A percentile compares a stretch with the other conserved stretches of the same genome.
phyloP scores from a whole-genome alignment of 2,113 vertebrate genomes.

The Varanus salvator region DNA sequence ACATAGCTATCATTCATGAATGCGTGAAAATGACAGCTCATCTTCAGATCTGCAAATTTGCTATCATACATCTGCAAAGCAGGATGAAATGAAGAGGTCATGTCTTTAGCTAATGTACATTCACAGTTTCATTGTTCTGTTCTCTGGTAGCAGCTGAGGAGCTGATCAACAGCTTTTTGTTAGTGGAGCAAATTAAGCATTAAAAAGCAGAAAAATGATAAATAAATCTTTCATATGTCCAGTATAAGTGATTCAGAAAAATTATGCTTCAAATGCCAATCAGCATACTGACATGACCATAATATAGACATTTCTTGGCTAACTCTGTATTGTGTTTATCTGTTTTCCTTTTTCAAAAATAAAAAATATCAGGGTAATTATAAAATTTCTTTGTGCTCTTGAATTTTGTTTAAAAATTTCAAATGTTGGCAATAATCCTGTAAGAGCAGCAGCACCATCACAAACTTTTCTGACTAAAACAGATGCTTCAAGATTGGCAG shows the following conservation, averaged over 20 bases:
- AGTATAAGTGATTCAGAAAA: neutral
- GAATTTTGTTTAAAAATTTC: neutral
- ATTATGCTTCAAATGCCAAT: neutral
- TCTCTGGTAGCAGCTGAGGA: slow-evolving; percentile 9
- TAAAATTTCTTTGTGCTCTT: neutral
- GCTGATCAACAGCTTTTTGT: neutral
- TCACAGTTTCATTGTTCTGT: neutral
- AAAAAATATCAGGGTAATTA: neutral
- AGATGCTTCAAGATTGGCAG: neutral
- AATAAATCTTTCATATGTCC: slow-evolving; percentile 9
- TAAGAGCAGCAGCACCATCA: neutral
- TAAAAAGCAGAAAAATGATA: neutral
- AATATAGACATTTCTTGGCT: neutral
- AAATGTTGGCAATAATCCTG: neutral
- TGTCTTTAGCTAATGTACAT: neutral
- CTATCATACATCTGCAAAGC: neutral
- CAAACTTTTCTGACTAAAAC: neutral
- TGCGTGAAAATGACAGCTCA: neutral
- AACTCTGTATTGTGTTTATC: neutral
- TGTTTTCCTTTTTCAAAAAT: neutral
- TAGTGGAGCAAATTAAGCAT: neutral
- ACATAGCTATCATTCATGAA: neutral
- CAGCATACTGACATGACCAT: neutral
- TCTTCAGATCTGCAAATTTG: neutral
- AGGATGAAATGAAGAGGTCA: neutral